Evolutionary conservation across 2,797 vertebrate genomes (phyloP).

Genomic region (Helicolenus hilgendorfi): DNA sequence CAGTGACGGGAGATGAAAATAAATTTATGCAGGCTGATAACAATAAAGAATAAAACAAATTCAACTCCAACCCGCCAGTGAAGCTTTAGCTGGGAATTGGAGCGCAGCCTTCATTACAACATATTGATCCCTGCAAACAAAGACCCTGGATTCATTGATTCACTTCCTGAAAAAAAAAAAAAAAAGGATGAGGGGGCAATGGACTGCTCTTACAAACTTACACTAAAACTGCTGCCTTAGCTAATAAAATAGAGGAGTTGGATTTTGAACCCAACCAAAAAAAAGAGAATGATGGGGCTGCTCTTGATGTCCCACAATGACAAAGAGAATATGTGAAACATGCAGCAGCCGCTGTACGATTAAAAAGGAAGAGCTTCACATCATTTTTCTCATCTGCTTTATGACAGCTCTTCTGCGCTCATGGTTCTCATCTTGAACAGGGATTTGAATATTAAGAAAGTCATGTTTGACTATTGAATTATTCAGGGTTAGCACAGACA

Average conservation of each 20-base stretch:
- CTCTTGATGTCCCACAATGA: slow-evolving; percentile 51
- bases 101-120: slow-evolving; percentile 92
- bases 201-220: slow-evolving; percentile 58
- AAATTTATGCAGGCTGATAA: slow-evolving; percentile 82
- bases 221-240: slow-evolving; percentile 57
- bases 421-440: slow-evolving; percentile 44
- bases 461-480: slow-evolving; percentile 64
- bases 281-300: slow-evolving; percentile 22
- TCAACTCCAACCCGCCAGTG: slow-evolving; percentile 70
- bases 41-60: slow-evolving; percentile 85
- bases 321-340: slow-evolving; percentile 58
- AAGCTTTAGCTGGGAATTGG: slow-evolving; percentile 85
- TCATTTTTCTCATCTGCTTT: slow-evolving; percentile 35
- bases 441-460: slow-evolving; percentile 66
- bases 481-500: slow-evolving; percentile 52
- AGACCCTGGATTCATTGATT: slow-evolving; percentile 91
- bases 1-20: slow-evolving; percentile 66
- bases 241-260: slow-evolving; percentile 25
- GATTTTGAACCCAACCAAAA: slow-evolving; percentile 31
- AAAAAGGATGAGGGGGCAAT: slow-evolving; percentile 1
- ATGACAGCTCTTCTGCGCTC: slow-evolving; percentile 26
- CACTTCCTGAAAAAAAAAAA: slow-evolving; percentile 61
- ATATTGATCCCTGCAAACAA: slow-evolving; percentile 93
- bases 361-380: slow-evolving; percentile 34
- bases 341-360: slow-evolving; percentile 11